Percentiles rank a stretch among this genome's conserved stretches.
Evolutionary conservation across 2,113 vertebrate species (phyloP).

Genomic region (Esox niger): DNA sequence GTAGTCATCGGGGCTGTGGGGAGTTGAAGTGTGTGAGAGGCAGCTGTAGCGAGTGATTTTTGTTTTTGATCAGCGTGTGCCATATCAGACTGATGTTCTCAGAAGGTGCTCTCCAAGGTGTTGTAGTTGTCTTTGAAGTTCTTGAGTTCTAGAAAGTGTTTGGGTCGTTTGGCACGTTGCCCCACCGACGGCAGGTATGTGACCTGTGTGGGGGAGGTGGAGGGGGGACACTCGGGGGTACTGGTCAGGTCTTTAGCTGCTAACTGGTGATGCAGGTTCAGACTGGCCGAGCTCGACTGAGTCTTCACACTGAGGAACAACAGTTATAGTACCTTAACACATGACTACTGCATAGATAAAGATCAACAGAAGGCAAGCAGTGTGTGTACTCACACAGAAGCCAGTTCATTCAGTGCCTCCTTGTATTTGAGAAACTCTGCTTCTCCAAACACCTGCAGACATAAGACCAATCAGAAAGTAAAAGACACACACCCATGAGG

Average conservation of each 20-base stretch:
- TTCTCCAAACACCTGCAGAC: slow-evolving; percentile 81
- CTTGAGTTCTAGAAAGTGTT: slow-evolving; percentile 94
- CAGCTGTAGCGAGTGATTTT: neutral
- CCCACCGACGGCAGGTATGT: slow-evolving; percentile 86
- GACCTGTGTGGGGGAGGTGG: slow-evolving; percentile 76
- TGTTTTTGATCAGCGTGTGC: neutral
- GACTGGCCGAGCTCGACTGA: slow-evolving; percentile 59
- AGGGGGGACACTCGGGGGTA: slow-evolving; percentile 61
- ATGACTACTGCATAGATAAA: neutral
- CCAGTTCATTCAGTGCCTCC: slow-evolving; percentile 83
- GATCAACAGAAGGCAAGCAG: neutral
- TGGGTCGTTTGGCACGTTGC: slow-evolving; percentile 91
- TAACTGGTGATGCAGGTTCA: slow-evolving; percentile 83
- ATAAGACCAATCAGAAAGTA: neutral
- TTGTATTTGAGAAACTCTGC: slow-evolving; percentile 84
- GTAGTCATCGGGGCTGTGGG: too few relatives aligned
- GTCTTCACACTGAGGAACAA: slow-evolving; percentile 59
- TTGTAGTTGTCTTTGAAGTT: slow-evolving; percentile 99
- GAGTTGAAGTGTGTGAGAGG: neutral
- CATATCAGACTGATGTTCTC: slow-evolving; percentile 31
- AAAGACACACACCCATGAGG: neutral
- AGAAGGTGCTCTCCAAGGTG: slow-evolving; percentile 90
- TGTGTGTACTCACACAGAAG: slow-evolving; percentile 78
- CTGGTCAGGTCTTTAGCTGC: slow-evolving; percentile 89
- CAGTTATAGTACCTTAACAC: neutral